Evolutionary conservation across 2,113 vertebrate species (phyloP).

Genomic region (Elachura formosa): DNA sequence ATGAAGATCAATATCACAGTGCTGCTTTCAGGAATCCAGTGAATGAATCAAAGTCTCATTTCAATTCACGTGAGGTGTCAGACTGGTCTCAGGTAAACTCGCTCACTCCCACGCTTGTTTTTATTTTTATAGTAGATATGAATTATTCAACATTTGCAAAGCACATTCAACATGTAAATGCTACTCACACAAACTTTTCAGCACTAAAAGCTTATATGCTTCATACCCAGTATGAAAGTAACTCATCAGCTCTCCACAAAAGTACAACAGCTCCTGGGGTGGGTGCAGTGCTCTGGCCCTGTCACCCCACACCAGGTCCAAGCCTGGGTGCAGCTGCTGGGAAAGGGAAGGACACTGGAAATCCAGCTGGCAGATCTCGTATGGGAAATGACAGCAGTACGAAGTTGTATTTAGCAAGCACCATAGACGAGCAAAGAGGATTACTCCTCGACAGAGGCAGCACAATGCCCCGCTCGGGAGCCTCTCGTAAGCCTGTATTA

Average conservation of each 20-base stretch:
- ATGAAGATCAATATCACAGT: slow-evolving; percentile 23
- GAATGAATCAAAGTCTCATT: slow-evolving; percentile 31
- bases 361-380: background rate
- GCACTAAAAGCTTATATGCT: background rate
- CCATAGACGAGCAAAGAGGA: slow-evolving; percentile 4
- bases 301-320: background rate
- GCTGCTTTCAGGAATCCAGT: slow-evolving; percentile 1
- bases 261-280: background rate
- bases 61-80: background rate
- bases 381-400: background rate
- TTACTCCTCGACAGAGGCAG: background rate
- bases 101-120: background rate
- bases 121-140: slow-evolving; percentile 6
- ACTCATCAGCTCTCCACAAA: background rate
- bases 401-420: background rate
- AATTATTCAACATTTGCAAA: slow-evolving; percentile 12
- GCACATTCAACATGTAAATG: background rate
- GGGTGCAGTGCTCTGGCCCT: background rate
- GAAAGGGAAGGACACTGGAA: background rate
- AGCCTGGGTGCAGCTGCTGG: background rate
- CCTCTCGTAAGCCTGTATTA: slow-evolving; percentile 15
- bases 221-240: background rate
- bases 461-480: slow-evolving; percentile 11
- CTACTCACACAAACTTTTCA: background rate
- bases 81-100: slow-evolving; percentile 23